Evolutionary conservation across 2,888 invertebrate genomes (phyloP).

Genomic region (Darwinula stevensoni): DNA sequence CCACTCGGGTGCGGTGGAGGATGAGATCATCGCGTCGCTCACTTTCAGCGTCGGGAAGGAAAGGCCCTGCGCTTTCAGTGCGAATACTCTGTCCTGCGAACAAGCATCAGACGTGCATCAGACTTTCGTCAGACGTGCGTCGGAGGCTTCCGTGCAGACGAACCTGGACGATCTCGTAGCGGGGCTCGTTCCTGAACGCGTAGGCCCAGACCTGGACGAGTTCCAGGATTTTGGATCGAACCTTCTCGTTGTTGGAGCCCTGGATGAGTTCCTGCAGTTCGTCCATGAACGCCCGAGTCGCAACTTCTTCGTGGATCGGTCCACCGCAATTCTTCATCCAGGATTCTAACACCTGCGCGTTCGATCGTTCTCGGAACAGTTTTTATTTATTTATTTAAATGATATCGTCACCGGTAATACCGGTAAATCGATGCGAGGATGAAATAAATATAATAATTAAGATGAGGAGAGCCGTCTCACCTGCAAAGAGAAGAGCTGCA

Average conservation of each 20-base stretch:
- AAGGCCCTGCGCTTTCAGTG: conserved; percentile 76
- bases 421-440: no score
- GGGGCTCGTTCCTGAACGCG: conserved; percentile 76
- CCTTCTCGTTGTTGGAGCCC: conserved; percentile 33
- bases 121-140: no score
- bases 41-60: conserved; percentile 70
- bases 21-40: conserved; percentile 94
- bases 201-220: conserved; percentile 91
- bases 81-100: conserved; percentile 65
- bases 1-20: conserved; percentile 94
- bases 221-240: conserved; percentile 47
- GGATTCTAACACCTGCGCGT: conserved; percentile 73
- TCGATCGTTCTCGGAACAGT: no score
- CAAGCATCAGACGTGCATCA: no score
- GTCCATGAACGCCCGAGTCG: conserved; percentile 75
- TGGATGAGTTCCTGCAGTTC: conserved; percentile 62
- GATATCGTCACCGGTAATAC: no score
- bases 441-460: no score
- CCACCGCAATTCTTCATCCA: conserved; percentile 91
- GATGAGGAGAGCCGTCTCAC: no score
- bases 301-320: conserved; percentile 59
- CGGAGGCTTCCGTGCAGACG: no score
- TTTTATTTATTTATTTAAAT: no score
- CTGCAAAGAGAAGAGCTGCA: conserved; percentile 46
- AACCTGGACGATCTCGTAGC: conserved; percentile 62